phyloP scores from a whole-genome alignment of 1,140 invertebrate genomes.

The Aleiodes sp. region DNA sequence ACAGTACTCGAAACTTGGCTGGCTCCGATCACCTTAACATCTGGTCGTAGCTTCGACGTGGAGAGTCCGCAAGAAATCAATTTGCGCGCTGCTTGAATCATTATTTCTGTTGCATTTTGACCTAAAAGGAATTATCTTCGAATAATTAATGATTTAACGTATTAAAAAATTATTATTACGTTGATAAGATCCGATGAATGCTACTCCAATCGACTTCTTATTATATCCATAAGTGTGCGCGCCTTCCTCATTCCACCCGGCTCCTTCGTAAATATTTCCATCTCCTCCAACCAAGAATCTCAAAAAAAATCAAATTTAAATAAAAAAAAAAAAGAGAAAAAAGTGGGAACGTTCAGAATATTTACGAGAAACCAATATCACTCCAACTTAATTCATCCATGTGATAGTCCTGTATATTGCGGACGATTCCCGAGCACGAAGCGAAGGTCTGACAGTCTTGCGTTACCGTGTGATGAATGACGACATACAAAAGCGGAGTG shows the following conservation, averaged over 20 bases:
- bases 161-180: slow-evolving; percentile 37
- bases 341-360: no score
- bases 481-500: slow-evolving; percentile 63
- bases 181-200: slow-evolving; percentile 63
- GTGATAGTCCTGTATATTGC: slow-evolving; percentile 70
- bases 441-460: slow-evolving; percentile 65
- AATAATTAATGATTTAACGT: background rate
- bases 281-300: slow-evolving; percentile 83
- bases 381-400: slow-evolving; percentile 66
- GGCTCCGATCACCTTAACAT: slow-evolving; percentile 72
- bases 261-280: slow-evolving; percentile 80
- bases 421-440: slow-evolving; percentile 64
- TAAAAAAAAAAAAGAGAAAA: no score
- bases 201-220: slow-evolving; percentile 60
- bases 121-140: slow-evolving; percentile 56
- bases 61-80: slow-evolving; percentile 73
- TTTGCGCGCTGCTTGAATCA: slow-evolving; percentile 69
- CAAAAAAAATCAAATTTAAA: slow-evolving; percentile 18
- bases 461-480: slow-evolving; percentile 77
- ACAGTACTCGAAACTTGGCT: slow-evolving; percentile 69
- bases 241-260: slow-evolving; percentile 77
- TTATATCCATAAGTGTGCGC: slow-evolving; percentile 73
- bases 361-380: slow-evolving; percentile 75
- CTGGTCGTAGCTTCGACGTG: slow-evolving; percentile 65
- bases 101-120: slow-evolving; percentile 66